phyloP scores from a whole-genome alignment of 1,140 invertebrate species.

The Penaeus chinensis region DNA sequence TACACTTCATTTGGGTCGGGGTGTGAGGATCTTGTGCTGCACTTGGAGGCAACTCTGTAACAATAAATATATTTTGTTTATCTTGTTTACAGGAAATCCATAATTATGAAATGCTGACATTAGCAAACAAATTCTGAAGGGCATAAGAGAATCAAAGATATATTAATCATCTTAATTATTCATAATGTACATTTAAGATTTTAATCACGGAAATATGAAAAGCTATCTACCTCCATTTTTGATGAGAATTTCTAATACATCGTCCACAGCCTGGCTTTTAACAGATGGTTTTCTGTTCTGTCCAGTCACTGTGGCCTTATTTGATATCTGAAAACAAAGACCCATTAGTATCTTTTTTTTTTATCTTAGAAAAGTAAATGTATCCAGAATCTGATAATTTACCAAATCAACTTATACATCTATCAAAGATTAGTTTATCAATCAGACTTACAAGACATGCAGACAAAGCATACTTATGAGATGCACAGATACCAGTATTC shows the following conservation, averaged over 20 bases:
- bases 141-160: not conserved
- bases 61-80: constrained; percentile 35
- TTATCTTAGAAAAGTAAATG: not conserved
- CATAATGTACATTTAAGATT: not conserved
- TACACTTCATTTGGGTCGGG: constrained; percentile 72
- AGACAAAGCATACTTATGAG: not conserved
- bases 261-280: constrained; percentile 90
- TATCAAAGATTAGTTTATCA: too few relatives aligned
- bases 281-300: constrained; percentile 67
- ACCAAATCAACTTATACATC: too few relatives aligned
- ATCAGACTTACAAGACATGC: not conserved
- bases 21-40: constrained; percentile 83
- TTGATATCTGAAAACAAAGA: constrained; percentile 43
- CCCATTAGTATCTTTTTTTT: not conserved
- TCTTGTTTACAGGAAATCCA: too few relatives aligned
- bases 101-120: not conserved
- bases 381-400: too few relatives aligned
- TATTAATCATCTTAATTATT: not conserved
- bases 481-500: not conserved
- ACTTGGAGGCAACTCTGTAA: constrained; percentile 84
- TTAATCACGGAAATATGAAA: not conserved
- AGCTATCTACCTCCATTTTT: constrained; percentile 80
- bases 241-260: constrained; percentile 94
- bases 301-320: constrained; percentile 28
- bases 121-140: not conserved